phyloP scores from a whole-genome alignment of 2,797 vertebrate genomes.

The Cyprinodon diabolis region DNA sequence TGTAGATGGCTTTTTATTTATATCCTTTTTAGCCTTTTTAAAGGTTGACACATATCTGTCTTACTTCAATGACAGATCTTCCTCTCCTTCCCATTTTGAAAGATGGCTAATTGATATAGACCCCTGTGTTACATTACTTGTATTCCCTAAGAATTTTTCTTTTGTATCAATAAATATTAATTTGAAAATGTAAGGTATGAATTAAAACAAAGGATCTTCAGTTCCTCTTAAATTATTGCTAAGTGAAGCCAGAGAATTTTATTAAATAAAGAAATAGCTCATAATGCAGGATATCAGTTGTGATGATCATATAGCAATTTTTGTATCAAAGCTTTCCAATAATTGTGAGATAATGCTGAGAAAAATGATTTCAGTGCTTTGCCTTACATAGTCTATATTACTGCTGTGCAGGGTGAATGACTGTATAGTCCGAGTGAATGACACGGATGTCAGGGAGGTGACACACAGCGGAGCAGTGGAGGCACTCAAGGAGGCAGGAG shows the following conservation, averaged over 20 bases:
- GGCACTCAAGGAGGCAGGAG: slow-evolving; percentile 94
- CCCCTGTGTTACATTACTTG: background rate
- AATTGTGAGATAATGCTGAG: background rate
- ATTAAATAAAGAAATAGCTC: no score
- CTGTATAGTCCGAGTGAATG: slow-evolving; percentile 94
- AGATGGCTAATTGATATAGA: background rate
- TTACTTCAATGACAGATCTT: no score
- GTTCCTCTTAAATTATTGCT: no score
- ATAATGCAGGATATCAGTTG: no score
- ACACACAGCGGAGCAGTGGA: slow-evolving; percentile 97
- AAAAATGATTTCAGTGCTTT: background rate
- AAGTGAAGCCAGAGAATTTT: no score
- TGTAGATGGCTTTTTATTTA: no score
- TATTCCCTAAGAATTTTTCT: background rate
- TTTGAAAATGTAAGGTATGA: no score
- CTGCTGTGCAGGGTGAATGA: slow-evolving; percentile 88
- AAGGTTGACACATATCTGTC: no score
- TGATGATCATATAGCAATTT: background rate
- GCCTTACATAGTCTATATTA: background rate
- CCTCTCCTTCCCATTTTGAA: background rate
- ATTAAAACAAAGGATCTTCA: no score
- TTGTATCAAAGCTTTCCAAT: background rate
- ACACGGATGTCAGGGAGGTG: slow-evolving; percentile 92
- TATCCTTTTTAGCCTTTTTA: no score
- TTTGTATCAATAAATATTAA: background rate